Conservation (phyloP, 2,113 vertebrate species). For the Labeo rohita region DNA sequence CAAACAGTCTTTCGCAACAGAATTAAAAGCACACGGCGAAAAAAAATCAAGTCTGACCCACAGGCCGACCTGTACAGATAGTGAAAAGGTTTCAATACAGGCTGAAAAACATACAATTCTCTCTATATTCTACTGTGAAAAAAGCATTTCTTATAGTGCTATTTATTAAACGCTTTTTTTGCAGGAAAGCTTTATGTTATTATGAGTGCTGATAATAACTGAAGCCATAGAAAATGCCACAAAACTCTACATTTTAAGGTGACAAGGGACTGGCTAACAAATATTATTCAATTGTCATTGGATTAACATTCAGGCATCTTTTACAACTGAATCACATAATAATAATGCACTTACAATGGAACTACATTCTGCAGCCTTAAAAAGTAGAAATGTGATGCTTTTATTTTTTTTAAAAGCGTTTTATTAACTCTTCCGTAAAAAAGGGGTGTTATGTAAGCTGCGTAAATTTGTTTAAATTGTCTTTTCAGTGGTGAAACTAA, state of each 20-base stretch:
- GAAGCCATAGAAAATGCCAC: background rate
- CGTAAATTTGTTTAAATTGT: background rate
- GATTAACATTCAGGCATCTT: background rate
- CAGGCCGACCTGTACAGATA: background rate
- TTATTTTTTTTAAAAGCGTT: background rate
- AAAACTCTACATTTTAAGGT: background rate
- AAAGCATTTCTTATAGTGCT: background rate
- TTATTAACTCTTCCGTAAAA: background rate
- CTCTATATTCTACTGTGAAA: background rate
- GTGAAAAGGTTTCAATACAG: background rate
- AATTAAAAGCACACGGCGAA: conserved; percentile 9
- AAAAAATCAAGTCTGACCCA: background rate
- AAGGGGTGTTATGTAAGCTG: background rate
- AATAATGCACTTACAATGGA: background rate
- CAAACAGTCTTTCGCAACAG: background rate
- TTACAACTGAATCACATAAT: background rate
- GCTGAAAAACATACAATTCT: background rate
- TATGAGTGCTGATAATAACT: conserved; percentile 14
- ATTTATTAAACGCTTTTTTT: background rate
- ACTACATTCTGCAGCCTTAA: background rate
- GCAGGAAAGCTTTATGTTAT: background rate
- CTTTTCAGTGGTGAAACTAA: background rate
- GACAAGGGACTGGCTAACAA: background rate
- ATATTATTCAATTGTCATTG: background rate
- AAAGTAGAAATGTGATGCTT: background rate